Conservation (phyloP, 92 coral and sea anemone genomes). For the Umimayanthus kanabou region DNA sequence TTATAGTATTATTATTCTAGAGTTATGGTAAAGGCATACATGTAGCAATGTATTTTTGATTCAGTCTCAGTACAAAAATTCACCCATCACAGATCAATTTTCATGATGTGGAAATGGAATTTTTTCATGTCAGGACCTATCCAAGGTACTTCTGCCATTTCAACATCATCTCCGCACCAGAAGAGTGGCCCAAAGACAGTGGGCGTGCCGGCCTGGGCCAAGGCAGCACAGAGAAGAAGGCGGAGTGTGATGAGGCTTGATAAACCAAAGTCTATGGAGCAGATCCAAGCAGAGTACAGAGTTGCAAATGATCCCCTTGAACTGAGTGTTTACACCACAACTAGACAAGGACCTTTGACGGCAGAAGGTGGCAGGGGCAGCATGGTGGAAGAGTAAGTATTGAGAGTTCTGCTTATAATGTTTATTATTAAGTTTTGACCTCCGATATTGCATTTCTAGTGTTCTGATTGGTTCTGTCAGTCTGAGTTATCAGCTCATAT, state of each 20-base stretch:
- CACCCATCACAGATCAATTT: too few species aligned
- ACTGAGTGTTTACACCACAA: constrained; percentile 80
- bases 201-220: constrained; percentile 99
- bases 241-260: constrained; percentile 77
- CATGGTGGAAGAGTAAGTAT: constrained; percentile 3
- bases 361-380: constrained; percentile 28
- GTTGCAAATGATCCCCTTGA: constrained; percentile 75
- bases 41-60: too few species aligned
- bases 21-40: too few species aligned
- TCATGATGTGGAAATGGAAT: background rate
- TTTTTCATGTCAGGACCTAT: background rate
- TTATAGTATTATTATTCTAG: too few species aligned
- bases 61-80: too few species aligned
- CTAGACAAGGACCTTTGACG: constrained; percentile 59
- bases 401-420: background rate
- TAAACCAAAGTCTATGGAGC: constrained; percentile 79
- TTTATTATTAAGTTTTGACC: too few species aligned
- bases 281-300: constrained; percentile 85
- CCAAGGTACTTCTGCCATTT: constrained; percentile 40
- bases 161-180: constrained; percentile 55
- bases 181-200: constrained; percentile 94
- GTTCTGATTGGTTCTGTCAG: too few species aligned
- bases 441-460: too few species aligned
- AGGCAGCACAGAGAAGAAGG: constrained; percentile 83
- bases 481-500: too few species aligned